A percentile compares a stretch with the other conserved stretches of the same genome.
phyloP scores from a whole-genome alignment of 2,888 invertebrate genomes.

The Xestia sexstrigata region DNA sequence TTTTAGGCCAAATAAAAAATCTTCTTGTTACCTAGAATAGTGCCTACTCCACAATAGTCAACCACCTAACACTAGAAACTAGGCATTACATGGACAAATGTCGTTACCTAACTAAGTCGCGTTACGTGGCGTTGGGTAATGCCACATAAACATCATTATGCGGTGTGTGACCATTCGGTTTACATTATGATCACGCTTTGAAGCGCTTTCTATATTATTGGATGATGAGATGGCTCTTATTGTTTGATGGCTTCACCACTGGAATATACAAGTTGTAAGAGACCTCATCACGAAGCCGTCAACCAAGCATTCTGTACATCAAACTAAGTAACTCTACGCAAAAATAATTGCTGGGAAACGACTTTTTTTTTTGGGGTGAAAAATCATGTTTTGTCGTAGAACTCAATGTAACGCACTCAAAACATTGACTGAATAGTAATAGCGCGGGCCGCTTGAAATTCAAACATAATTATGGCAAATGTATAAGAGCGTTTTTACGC shows the following conservation, averaged over 20 bases:
- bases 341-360: no score
- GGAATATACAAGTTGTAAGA: background rate
- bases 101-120: conserved; percentile 31
- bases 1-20: background rate
- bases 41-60: background rate
- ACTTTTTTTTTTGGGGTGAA: no score
- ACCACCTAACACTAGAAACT: conserved; percentile 14
- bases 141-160: conserved; percentile 33
- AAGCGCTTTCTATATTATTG: conserved; percentile 34
- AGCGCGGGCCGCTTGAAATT: no score
- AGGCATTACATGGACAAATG: conserved; percentile 36
- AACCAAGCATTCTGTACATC: no score
- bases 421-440: no score
- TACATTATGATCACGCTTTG: conserved; percentile 36
- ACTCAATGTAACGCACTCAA: no score
- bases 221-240: conserved; percentile 3
- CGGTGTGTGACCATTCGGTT: conserved; percentile 30
- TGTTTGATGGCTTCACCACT: background rate
- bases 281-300: no score
- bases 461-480: no score
- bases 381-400: no score
- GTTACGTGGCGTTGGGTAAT: conserved; percentile 40
- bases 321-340: no score
- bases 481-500: no score
- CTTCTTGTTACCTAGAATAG: background rate